phyloP scores from a whole-genome alignment of 2,797 vertebrate species.

The Tragelaphus eurycerus region DNA sequence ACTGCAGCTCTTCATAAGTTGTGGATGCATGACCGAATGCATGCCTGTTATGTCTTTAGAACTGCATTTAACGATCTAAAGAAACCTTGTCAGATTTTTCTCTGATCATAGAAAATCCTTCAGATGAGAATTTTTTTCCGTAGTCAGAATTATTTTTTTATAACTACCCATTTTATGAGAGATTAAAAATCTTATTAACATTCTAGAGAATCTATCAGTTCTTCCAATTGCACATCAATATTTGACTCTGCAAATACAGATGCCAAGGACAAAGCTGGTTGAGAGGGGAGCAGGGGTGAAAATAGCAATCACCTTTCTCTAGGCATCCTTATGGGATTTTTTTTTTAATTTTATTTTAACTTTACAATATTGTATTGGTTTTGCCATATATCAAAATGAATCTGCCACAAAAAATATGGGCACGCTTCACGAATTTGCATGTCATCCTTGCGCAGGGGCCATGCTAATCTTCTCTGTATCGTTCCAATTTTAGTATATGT shows the following conservation, averaged over 20 bases:
- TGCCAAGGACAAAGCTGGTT: not conserved
- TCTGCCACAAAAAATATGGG: no score
- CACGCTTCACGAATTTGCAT: no score
- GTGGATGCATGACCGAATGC: not conserved
- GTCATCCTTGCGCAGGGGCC: no score
- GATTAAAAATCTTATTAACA: slow-evolving; percentile 46
- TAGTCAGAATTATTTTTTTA: not conserved
- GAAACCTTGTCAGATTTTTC: not conserved
- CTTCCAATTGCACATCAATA: slow-evolving; percentile 4
- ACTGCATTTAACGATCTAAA: not conserved
- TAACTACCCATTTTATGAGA: slow-evolving; percentile 21
- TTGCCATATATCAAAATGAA: no score
- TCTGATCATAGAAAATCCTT: slow-evolving; percentile 14
- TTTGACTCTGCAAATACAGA: slow-evolving; percentile 13
- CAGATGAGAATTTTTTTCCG: slow-evolving; percentile 29
- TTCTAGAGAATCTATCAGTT: slow-evolving; percentile 36
- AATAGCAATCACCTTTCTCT: not conserved
- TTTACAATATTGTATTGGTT: no score
- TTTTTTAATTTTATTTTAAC: no score
- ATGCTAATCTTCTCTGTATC: no score
- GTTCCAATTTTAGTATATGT: no score
- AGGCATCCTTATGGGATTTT: not conserved
- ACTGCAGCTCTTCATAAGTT: not conserved
- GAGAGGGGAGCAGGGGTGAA: not conserved
- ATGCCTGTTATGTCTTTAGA: not conserved